Evolutionary conservation across 2,113 vertebrate species (phyloP).

Genomic region (Serilophus lunatus): DNA sequence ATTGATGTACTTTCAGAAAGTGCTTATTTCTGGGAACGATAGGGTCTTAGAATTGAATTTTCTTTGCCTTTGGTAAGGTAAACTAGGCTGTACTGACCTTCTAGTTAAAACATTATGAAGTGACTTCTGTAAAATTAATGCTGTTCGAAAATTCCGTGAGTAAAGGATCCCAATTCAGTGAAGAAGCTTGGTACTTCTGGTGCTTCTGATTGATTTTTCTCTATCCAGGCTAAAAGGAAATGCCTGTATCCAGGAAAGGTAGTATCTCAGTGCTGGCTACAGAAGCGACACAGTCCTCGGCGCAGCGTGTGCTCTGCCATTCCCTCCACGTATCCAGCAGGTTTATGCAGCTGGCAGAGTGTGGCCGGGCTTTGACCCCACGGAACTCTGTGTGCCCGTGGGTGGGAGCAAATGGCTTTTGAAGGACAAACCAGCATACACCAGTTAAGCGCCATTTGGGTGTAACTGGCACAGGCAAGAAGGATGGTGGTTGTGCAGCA

Average conservation of each 20-base stretch:
- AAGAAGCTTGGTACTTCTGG: not conserved
- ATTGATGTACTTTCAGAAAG: not conserved
- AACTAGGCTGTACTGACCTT: not conserved
- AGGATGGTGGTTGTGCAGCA: rapidly evolving
- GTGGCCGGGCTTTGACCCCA: not conserved
- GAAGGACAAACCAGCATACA: not conserved
- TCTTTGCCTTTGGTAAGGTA: not conserved
- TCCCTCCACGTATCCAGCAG: rapidly evolving
- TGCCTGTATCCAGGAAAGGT: no score
- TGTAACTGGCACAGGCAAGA: rapidly evolving
- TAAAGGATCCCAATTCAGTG: not conserved
- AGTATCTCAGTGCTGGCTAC: not conserved
- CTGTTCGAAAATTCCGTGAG: not conserved
- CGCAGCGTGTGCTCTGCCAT: rapidly evolving
- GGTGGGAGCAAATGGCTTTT: not conserved
- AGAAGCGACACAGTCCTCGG: rapidly evolving
- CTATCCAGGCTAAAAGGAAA: not conserved
- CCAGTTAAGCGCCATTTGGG: not conserved
- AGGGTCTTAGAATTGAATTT: not conserved
- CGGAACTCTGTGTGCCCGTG: not conserved
- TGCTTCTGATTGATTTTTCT: not conserved
- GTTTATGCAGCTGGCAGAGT: not conserved
- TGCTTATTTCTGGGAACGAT: not conserved
- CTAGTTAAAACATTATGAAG: not conserved
- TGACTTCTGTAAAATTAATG: not conserved